Evolutionary conservation across 2,888 invertebrate genomes (phyloP).

Genomic region (Spisula solida): DNA sequence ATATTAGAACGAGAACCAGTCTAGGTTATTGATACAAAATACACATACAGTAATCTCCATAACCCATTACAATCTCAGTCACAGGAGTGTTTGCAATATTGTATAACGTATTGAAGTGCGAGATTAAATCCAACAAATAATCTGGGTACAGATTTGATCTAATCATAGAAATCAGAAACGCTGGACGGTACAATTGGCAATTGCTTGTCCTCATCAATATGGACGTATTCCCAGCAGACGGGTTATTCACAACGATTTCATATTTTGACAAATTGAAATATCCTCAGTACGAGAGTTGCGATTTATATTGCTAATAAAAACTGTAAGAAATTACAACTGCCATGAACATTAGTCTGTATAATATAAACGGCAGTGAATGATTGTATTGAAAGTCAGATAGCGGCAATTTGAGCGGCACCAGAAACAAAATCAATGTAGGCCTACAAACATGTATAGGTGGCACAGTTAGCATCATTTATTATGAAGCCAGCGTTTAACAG

Average conservation of each 20-base stretch:
- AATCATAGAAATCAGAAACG: conserved; percentile 3
- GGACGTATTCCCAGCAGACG: conserved; percentile 1
- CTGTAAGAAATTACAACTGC: not conserved
- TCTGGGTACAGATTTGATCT: not conserved
- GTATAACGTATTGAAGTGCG: not conserved
- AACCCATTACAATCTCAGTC: too few species aligned
- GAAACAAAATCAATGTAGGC: too few species aligned
- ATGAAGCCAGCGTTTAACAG: too few species aligned
- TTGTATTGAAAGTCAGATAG: not conserved
- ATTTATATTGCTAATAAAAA: conserved; percentile 21
- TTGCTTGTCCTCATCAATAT: conserved; percentile 2
- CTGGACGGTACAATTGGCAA: not conserved
- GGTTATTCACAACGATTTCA: conserved; percentile 26
- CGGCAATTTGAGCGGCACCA: not conserved
- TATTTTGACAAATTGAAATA: conserved; percentile 39
- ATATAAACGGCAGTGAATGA: not conserved
- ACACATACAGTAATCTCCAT: too few species aligned
- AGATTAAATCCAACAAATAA: not conserved
- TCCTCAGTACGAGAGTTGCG: not conserved
- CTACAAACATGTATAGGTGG: too few species aligned
- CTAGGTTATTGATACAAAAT: too few species aligned
- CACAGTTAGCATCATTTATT: too few species aligned
- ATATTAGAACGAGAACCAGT: too few species aligned
- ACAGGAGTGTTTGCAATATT: not conserved
- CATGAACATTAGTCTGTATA: conserved; percentile 8